Evolutionary conservation across 2,888 invertebrate species (phyloP).

Genomic region (Nephrotoma guestfalica): DNA sequence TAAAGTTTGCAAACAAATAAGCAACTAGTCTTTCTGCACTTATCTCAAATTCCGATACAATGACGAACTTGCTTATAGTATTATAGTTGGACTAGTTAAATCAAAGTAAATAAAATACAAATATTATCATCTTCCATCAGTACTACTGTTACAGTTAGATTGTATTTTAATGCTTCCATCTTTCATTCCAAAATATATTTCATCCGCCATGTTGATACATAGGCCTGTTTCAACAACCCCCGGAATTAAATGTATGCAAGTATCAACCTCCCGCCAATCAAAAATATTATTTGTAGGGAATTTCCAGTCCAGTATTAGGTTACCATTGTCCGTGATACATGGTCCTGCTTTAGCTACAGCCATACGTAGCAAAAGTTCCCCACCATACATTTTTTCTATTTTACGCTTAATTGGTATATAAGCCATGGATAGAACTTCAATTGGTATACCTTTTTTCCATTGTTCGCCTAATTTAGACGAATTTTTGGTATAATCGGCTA

Average conservation of each 20-base stretch:
- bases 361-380: slow-evolving; percentile 61
- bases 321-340: slow-evolving; percentile 96
- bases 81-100: too few species aligned
- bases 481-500: slow-evolving; percentile 90
- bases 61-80: too few species aligned
- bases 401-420: slow-evolving; percentile 67
- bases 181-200: slow-evolving; percentile 77
- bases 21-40: too few species aligned
- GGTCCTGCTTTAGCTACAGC: slow-evolving; percentile 89
- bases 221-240: slow-evolving; percentile 93
- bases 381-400: slow-evolving; percentile 58
- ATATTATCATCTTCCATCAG: not conserved
- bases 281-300: slow-evolving; percentile 46
- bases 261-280: slow-evolving; percentile 54
- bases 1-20: too few species aligned
- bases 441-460: slow-evolving; percentile 87
- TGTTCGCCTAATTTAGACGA: slow-evolving; percentile 68
- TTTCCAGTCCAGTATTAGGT: slow-evolving; percentile 92
- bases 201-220: slow-evolving; percentile 82
- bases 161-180: slow-evolving; percentile 59
- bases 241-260: slow-evolving; percentile 59
- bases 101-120: too few species aligned
- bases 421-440: slow-evolving; percentile 94
- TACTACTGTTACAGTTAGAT: slow-evolving; percentile 1
- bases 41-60: too few species aligned